These are phyloP conservation scores for Macquaria australasica DNA, from an alignment of 2,113 vertebrate genomes.

Conservation along the genomic window DNA sequence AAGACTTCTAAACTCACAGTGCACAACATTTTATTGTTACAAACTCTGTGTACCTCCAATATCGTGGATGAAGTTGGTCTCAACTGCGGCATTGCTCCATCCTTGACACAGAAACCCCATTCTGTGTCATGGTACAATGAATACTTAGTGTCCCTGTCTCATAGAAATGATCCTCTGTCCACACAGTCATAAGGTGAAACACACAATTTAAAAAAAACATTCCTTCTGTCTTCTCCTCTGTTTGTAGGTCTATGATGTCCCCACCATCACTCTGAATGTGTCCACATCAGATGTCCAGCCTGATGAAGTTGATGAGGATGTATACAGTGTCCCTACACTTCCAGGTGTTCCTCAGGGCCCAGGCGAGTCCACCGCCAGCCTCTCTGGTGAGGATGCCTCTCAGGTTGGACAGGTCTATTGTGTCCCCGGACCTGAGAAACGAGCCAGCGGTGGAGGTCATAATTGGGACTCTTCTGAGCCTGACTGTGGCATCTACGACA, in stretches of 20 bases:
- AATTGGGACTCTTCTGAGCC: constrained; percentile 65
- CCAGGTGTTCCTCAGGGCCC: constrained; percentile 81
- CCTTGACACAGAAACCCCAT: neutral
- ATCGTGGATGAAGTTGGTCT: neutral
- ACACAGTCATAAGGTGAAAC: neutral
- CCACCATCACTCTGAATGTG: constrained; percentile 79
- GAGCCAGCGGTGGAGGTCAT: constrained; percentile 41
- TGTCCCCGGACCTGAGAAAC: constrained; percentile 77
- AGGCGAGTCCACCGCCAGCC: constrained; percentile 67
- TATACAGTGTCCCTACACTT: constrained; percentile 86
- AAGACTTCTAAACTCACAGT: neutral
- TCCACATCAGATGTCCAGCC: constrained; percentile 61
- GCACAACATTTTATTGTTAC: neutral
- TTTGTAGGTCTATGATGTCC: constrained; percentile 90
- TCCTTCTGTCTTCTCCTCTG: neutral
- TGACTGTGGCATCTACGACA: constrained; percentile 90
- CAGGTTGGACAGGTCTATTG: constrained; percentile 71
- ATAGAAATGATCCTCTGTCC: neutral
- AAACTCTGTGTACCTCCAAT: neutral
- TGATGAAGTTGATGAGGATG: constrained; percentile 78
- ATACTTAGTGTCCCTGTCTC: neutral
- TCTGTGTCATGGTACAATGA: neutral
- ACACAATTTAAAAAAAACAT: neutral
- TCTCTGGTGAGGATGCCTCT: constrained; percentile 48
- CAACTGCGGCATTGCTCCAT: neutral